phyloP scores from a whole-genome alignment of 2,888 invertebrate species.

The Scaptodrosophila latifasciaeformis region DNA sequence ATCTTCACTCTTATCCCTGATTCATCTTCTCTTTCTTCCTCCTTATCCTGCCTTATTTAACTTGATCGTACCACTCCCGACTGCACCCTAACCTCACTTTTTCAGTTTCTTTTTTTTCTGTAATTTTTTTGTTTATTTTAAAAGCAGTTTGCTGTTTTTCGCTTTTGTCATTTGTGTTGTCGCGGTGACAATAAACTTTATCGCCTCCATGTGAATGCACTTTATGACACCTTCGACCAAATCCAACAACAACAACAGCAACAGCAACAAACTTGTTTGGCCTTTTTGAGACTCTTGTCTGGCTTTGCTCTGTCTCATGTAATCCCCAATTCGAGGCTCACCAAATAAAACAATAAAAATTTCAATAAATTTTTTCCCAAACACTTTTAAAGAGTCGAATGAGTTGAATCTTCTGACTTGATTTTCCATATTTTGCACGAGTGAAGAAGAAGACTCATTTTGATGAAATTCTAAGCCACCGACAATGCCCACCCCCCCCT shows the following conservation, averaged over 20 bases:
- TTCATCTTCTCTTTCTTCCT: too few relatives aligned
- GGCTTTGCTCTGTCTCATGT: conserved; percentile 7
- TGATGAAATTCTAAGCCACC: too few relatives aligned
- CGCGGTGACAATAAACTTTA: conserved; percentile 69
- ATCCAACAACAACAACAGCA: conserved; percentile 25
- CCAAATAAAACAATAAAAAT: background rate
- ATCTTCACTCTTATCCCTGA: background rate
- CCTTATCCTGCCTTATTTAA: too few relatives aligned
- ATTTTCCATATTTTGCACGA: conserved; percentile 32
- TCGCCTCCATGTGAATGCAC: conserved; percentile 67
- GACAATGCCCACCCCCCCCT: too few relatives aligned
- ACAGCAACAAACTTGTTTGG: conserved; percentile 27
- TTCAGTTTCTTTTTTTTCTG: conserved; percentile 3
- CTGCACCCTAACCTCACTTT: background rate
- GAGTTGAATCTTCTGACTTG: too few relatives aligned
- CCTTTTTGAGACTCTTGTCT: conserved; percentile 8
- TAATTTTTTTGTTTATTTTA: conserved; percentile 1
- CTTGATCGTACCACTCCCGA: too few relatives aligned
- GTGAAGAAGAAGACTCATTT: too few relatives aligned
- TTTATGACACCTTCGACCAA: conserved; percentile 62
- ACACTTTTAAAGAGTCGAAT: too few relatives aligned
- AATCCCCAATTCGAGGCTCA: background rate
- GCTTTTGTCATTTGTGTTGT: conserved; percentile 25
- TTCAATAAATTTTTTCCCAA: conserved; percentile 1
- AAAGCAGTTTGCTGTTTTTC: conserved; percentile 10